Base-by-base conservation (phyloP, 2,113 vertebrate genomes). In the Ornithorhynchus anatinus region DNA sequence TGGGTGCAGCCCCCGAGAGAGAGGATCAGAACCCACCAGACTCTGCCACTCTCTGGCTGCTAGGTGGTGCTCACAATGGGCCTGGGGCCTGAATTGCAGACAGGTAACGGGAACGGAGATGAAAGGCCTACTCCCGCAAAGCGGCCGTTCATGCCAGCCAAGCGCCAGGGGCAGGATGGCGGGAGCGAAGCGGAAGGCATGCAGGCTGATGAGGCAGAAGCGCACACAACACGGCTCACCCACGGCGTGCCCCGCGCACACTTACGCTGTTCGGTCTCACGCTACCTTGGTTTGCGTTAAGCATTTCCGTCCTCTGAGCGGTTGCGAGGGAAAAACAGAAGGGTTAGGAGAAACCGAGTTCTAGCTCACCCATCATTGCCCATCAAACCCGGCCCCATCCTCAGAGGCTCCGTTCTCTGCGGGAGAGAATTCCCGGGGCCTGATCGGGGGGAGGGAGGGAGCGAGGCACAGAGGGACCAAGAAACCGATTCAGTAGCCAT, bases 261-360 rank as follows among this genome's bases (percentile, higher is more conserved):
- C 91, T 93, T 91, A 92, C 91, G 85, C 79, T 87, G 82, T 80
- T 87, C 79, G 86, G 80, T 86, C 86, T 87, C 85, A 92, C 35
- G 88, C 91, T 95, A 94, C 92, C 94, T 94, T 85, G 85, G 81
- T 77, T 86, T 88, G 90, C 79, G 82, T 90, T 95, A 95, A 91
- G 94, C 93, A 93, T 94, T 94, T 91, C 94, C 94, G 86, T 95
- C 93, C 53, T 95, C 94, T 95, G 94, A 82, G 86, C 91, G 87
- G 88, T 88, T 91, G 80, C 86, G 78, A 93, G 90, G 90, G 88
- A 94, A 91, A 94, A 94, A 92, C 82, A 94, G 72, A 92, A 88
- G 19, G 71, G 84, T 93, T 93, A 92, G 82, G 72, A 62, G 77
- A 86, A 65, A 86, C 45, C n/a, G n/a, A n/a, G n/a, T n/a, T n/a